Evolutionary conservation across 1,140 invertebrate genomes (phyloP).

Genomic region (Lordiphosa clarofinis): DNA sequence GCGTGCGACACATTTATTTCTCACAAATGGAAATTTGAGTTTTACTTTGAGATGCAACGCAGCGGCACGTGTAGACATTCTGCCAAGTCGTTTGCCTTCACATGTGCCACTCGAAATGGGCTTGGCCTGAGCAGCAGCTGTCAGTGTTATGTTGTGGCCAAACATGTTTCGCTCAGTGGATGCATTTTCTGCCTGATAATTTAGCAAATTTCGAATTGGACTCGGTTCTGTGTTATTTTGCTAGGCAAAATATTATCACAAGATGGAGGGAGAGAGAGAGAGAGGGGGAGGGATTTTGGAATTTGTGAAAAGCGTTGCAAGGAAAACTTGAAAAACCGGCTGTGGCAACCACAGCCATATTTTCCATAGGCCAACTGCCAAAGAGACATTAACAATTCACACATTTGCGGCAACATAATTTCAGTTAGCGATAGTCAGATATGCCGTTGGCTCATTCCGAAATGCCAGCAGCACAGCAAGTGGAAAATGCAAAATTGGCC

Average conservation of each 20-base stretch:
- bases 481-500: conserved; percentile 36
- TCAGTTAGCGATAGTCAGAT: conserved; percentile 46
- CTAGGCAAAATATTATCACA: too few species aligned
- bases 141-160: conserved; percentile 56
- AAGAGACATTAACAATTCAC: conserved; percentile 72
- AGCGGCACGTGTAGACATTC: conserved; percentile 38
- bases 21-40: conserved; percentile 57
- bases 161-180: conserved; percentile 51
- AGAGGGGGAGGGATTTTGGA: conserved; percentile 5
- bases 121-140: conserved; percentile 55
- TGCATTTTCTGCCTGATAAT: conserved; percentile 38
- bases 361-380: conserved; percentile 42
- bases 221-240: conserved; percentile 24
- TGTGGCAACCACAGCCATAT: conserved; percentile 37
- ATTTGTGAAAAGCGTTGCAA: conserved; percentile 41
- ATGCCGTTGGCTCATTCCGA: conserved; percentile 21
- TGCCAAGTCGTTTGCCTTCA: conserved; percentile 17
- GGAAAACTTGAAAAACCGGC: conserved; percentile 75
- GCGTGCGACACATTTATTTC: conserved; percentile 40
- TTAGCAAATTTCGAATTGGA: conserved; percentile 44
- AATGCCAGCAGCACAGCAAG: conserved; percentile 37
- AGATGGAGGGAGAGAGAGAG: conserved; percentile 1
- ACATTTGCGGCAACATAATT: conserved; percentile 74
- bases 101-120: conserved; percentile 63
- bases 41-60: conserved; percentile 17